Evolutionary conservation across 2,797 vertebrate species (phyloP).

Genomic region (Pitangus sulphuratus): DNA sequence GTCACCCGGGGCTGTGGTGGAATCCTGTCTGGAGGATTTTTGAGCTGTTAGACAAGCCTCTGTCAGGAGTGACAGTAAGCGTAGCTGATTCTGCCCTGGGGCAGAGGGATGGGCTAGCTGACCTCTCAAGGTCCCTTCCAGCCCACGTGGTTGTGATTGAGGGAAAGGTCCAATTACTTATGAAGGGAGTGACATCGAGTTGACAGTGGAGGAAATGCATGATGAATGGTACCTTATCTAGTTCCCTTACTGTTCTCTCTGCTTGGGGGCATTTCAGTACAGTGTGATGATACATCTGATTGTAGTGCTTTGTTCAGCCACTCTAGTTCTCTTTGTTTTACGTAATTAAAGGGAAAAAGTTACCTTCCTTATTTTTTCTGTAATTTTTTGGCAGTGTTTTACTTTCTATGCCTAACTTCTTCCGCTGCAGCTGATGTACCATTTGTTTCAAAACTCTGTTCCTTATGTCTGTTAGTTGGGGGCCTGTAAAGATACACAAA

Average conservation of each 20-base stretch:
- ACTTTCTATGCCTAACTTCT: neutral
- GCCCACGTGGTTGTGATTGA: constrained; percentile 35
- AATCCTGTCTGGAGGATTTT: constrained; percentile 22
- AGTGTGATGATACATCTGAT: neutral
- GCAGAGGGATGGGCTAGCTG: neutral
- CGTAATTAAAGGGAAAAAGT: neutral
- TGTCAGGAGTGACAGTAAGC: neutral
- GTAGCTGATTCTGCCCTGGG: neutral
- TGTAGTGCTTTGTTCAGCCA: neutral
- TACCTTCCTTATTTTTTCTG: neutral
- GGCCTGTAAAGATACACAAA: neutral
- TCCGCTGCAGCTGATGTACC: neutral
- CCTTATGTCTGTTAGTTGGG: neutral
- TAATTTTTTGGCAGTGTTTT: neutral
- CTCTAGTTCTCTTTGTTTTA: neutral
- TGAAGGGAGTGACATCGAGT: neutral
- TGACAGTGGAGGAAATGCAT: constrained; percentile 49
- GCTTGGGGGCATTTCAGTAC: neutral
- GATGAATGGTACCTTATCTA: constrained; percentile 30
- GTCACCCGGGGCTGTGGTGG: neutral
- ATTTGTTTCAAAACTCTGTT: neutral
- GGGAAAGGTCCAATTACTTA: constrained; percentile 32
- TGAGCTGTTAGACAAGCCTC: neutral
- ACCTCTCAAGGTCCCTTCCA: constrained; percentile 29
- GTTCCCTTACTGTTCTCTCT: neutral